Conservation (phyloP, 2,113 vertebrate genomes). For the Pteropus alecto region DNA sequence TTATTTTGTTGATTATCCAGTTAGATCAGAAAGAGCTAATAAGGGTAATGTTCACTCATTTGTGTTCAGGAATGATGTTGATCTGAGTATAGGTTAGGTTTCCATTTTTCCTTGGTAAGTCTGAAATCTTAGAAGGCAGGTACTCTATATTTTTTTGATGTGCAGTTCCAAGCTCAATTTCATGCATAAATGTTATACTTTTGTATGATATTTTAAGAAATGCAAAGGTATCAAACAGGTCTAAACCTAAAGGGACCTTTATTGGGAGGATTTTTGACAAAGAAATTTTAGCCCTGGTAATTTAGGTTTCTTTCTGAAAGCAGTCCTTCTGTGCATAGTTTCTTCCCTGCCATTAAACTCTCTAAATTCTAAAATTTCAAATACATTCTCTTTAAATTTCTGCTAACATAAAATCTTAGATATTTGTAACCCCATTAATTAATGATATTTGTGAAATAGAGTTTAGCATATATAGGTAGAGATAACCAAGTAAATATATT, state of each 20-base stretch:
- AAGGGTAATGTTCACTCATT: neutral
- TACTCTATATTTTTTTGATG: neutral
- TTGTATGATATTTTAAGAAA: neutral
- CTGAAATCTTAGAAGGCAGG: neutral
- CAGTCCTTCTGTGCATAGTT: neutral
- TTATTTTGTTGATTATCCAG: neutral
- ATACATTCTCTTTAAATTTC: slow-evolving; percentile 24
- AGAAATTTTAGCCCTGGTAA: neutral
- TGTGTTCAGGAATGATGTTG: neutral
- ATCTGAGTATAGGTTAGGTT: neutral
- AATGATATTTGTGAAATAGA: slow-evolving; percentile 12
- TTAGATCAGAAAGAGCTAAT: neutral
- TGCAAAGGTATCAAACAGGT: neutral
- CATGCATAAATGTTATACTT: neutral
- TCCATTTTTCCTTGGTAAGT: neutral
- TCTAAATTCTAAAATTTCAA: slow-evolving; percentile 20
- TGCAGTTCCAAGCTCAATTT: neutral
- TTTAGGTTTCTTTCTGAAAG: slow-evolving; percentile 1
- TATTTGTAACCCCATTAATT: neutral
- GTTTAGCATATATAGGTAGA: neutral
- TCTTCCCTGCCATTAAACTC: neutral
- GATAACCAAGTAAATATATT: neutral
- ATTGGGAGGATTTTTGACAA: neutral
- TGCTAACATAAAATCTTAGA: neutral
- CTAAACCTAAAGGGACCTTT: neutral